These are phyloP conservation scores for Lanius ludovicianus DNA, from an alignment of 2,113 vertebrate genomes.

Conservation along the genomic window DNA sequence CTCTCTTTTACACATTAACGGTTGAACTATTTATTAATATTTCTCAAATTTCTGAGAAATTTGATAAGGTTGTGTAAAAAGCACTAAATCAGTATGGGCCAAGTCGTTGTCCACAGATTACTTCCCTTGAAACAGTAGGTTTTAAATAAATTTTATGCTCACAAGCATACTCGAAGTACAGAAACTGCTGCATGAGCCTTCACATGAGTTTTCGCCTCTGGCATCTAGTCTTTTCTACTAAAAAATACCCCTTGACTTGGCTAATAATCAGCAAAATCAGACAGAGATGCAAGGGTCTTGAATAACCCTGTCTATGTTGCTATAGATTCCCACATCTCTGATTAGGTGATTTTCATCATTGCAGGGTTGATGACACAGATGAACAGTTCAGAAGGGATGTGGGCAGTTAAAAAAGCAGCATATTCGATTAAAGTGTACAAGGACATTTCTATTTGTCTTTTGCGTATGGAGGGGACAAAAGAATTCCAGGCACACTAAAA, in stretches of 20 bases:
- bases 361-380: neutral
- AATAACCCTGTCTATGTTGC: neutral
- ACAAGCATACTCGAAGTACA: neutral
- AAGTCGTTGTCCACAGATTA: neutral
- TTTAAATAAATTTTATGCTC: neutral
- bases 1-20: neutral
- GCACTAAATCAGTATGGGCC: neutral
- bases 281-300: neutral
- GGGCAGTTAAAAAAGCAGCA: neutral
- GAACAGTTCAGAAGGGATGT: neutral
- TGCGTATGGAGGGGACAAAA: neutral
- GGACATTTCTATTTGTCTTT: neutral
- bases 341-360: neutral
- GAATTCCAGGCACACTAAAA: neutral
- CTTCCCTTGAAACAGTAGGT: neutral
- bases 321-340: neutral
- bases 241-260: neutral
- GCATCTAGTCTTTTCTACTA: neutral
- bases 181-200: neutral
- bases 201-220: neutral
- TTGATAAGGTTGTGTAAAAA: neutral
- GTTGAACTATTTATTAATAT: neutral
- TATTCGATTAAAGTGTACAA: neutral
- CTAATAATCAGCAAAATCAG: neutral
- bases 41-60: neutral